Base-by-base conservation (phyloP, 2,113 vertebrate genomes). In the Periophthalmus modestus region DNA sequence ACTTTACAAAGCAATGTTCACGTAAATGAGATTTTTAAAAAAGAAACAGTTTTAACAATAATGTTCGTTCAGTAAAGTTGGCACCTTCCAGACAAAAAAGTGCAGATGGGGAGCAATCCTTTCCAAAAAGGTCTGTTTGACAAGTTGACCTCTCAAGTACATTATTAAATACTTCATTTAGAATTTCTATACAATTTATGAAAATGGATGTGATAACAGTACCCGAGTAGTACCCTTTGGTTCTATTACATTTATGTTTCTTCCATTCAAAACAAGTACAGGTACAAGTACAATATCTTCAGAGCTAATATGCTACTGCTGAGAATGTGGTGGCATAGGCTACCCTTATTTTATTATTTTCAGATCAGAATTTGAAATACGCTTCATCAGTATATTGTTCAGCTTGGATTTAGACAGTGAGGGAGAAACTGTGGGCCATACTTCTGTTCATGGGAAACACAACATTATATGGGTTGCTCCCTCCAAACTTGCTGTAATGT, bases 401-500 rank as follows among this genome's bases (percentile, higher is more conserved):
- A 7, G 50, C 16, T n/a, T 54, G 50, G 18, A 19, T 19, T 54
- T 54, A n/a, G 50, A 54, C 18, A 54, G 7, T 9, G 10, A 43
- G 10, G 7, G 9, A 43, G 39, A 43, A 43, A 10, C 7, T 54
- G 50, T 19, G 50, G 18, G 5, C 50, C 6, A 18, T 6, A 18
- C n/a, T 19, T 54, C 50, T 54, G 50, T 19, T 54, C 1, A 55
- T n/a, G 15, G 48, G 16, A 52, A 55, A 19, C n/a, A 21, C 19
- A 21, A 21, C 15, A 65, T 84, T 77, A 74, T 15, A 43, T 23
- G 24, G 79, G 86, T 19, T 81, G 77, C 39, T 86, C 86, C 24
- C 71, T 78, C 86, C 86, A 91, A 0, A 69, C 71, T 50, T 85
- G 88, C 77, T 91, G 89, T 23, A 82, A 65, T 5, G 84, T 85